These are phyloP conservation scores for Tupaia chinensis DNA, from an alignment of 2,113 vertebrate species.

Conservation along the genomic window DNA sequence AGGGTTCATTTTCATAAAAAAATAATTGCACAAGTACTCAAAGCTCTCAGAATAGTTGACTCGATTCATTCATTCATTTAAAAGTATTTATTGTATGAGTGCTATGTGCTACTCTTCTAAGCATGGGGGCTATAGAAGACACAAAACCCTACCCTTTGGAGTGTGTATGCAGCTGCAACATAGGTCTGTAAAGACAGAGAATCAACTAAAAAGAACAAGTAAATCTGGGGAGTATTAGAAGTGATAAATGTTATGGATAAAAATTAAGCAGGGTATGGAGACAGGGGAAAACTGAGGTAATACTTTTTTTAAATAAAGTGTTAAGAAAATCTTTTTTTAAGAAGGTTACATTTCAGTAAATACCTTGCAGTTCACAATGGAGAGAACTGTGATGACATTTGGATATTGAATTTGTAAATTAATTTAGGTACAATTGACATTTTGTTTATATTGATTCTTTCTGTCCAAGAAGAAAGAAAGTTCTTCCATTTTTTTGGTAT, in stretches of 20 bases:
- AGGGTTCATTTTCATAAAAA: not conserved
- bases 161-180: not conserved
- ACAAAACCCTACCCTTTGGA: not conserved
- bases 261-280: not conserved
- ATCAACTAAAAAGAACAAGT: not conserved
- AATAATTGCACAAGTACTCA: not conserved
- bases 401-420: not conserved
- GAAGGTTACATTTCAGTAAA: not conserved
- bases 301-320: constrained; percentile 1
- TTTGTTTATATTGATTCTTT: too few species aligned
- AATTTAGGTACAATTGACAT: too few species aligned
- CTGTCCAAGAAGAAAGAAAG: too few species aligned
- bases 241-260: not conserved
- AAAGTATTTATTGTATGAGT: not conserved
- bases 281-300: not conserved
- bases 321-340: not conserved
- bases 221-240: not conserved
- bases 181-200: not conserved
- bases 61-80: not conserved
- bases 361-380: not conserved
- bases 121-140: not conserved
- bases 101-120: not conserved
- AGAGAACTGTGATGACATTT: not conserved
- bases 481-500: too few species aligned
- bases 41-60: not conserved